phyloP scores from a whole-genome alignment of 2,888 invertebrate species.

The Drosophila barbarae region DNA sequence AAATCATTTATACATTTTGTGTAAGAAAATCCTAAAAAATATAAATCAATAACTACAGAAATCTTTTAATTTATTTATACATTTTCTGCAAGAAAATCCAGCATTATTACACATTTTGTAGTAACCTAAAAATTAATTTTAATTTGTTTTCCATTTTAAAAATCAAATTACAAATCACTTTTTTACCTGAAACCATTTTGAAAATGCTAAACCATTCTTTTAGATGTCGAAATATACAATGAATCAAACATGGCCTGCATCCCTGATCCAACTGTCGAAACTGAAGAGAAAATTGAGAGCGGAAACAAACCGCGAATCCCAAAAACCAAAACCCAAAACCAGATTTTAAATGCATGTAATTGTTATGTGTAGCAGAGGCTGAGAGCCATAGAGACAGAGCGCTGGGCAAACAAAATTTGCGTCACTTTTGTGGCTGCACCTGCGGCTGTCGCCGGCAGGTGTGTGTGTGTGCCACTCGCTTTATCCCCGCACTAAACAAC shows the following conservation, averaged over 20 bases:
- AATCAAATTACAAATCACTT: fast-evolving
- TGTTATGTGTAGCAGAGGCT: constrained; percentile 20
- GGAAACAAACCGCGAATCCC: constrained; percentile 29
- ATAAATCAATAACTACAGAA: too few relatives aligned
- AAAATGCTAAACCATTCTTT: neutral
- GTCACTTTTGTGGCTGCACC: constrained; percentile 35
- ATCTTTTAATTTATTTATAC: too few relatives aligned
- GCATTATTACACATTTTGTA: too few relatives aligned
- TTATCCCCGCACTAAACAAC: neutral
- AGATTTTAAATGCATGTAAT: constrained; percentile 57
- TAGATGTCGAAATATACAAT: neutral
- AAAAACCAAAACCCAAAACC: constrained; percentile 43
- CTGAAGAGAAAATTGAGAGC: neutral
- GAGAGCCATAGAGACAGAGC: neutral
- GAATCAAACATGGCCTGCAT: neutral
- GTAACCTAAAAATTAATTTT: too few relatives aligned
- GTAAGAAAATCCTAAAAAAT: too few relatives aligned
- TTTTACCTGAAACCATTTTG: neutral
- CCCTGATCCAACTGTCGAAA: constrained; percentile 10
- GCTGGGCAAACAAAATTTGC: constrained; percentile 49
- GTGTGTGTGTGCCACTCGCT: constrained; percentile 14
- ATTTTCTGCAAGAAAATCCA: too few relatives aligned
- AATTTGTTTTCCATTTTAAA: neutral
- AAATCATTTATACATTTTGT: too few relatives aligned
- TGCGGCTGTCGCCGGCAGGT: constrained; percentile 44